These are phyloP conservation scores for Neelides folsomi DNA, from an alignment of 2,888 invertebrate species.

Conservation along the genomic window DNA sequence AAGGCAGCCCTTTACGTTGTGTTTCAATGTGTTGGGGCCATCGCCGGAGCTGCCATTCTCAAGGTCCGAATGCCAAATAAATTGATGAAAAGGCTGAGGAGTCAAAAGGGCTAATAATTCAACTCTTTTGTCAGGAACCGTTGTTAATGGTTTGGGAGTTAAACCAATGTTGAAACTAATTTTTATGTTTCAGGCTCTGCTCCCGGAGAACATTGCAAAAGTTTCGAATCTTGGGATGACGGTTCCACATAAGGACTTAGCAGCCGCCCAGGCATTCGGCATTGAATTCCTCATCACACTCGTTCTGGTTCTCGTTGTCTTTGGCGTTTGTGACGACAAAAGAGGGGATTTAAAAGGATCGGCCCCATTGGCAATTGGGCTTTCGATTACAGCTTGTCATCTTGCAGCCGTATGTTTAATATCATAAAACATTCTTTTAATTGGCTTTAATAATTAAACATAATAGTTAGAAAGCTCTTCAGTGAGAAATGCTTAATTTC, in stretches of 20 bases:
- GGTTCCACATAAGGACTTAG: slow-evolving; percentile 45
- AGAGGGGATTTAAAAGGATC: slow-evolving; percentile 66
- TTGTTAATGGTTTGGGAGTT: too few relatives aligned
- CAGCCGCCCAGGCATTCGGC: slow-evolving; percentile 62
- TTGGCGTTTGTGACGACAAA: slow-evolving; percentile 69
- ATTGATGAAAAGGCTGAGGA: too few relatives aligned
- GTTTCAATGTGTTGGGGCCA: slow-evolving; percentile 69
- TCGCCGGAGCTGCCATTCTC: slow-evolving; percentile 49
- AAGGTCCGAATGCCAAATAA: slow-evolving; percentile 12
- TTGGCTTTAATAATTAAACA: too few relatives aligned
- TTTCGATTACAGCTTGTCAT: slow-evolving; percentile 73
- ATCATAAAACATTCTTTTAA: background rate
- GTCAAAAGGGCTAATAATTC: too few relatives aligned
- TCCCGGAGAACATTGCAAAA: slow-evolving; percentile 47
- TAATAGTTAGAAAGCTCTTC: too few relatives aligned
- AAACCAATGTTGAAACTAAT: too few relatives aligned
- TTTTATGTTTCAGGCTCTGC: slow-evolving; percentile 47
- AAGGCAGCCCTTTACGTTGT: slow-evolving; percentile 66
- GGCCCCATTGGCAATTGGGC: slow-evolving; percentile 74
- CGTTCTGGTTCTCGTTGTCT: slow-evolving; percentile 71
- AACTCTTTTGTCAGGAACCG: too few relatives aligned
- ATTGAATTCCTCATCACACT: slow-evolving; percentile 76
- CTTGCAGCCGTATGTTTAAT: slow-evolving; percentile 58
- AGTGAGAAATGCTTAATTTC: too few relatives aligned
- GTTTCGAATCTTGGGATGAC: slow-evolving; percentile 49